Base-by-base conservation (phyloP, 2,888 invertebrate genomes). In the Himalopsyche tibetana region DNA sequence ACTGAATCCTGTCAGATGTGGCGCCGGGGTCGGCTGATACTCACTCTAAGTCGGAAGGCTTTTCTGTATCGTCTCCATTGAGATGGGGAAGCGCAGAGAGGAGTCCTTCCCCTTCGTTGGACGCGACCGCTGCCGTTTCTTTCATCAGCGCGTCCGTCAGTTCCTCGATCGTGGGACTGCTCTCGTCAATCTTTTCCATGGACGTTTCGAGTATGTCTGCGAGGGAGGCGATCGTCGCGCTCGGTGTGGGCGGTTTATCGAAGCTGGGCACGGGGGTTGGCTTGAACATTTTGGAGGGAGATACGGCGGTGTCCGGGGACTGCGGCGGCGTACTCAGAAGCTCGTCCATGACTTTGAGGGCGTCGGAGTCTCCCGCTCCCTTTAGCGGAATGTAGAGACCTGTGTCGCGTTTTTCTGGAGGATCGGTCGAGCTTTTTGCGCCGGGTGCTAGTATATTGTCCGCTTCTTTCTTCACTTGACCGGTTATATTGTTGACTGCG, bases 231-330 rank as follows among this genome's bases (percentile, higher is more conserved):
- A 56, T 80, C 5, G 86, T 84, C 9, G 87, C 85, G 45, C 81
- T 84, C 0, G 88, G 88, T 9, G 88, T 88, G 5, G 88, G 88
- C 1, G 88, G 88, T 55, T 88, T 88, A 19, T 88, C 88, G 80
- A 88, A 88, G 55, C 88, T 88, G 17, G 88, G 88, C 17, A 86
- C 88, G 38, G 88, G 88, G 17, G 88, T 88, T 8, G 88, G 88
- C n/a, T 82, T 63, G 82, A 88, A 88, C 82, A 84, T 85, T 80
- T 87, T 88, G 19, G 82, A 36, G 5, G 88, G 86, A 19, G 84
- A 84, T 1, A 55, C 63, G 38, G 63, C 45, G 6, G 80, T 83
- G 17, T 85, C 83, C 5, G 84, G 82, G 5, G 87, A 81, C 12
- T 82, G 55, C 51, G 82, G 82, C 36, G 86, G 86, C 5, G 87